Evolutionary conservation across 2,888 invertebrate species (phyloP).

Genomic region (Acanthosoma haemorrhoidale): DNA sequence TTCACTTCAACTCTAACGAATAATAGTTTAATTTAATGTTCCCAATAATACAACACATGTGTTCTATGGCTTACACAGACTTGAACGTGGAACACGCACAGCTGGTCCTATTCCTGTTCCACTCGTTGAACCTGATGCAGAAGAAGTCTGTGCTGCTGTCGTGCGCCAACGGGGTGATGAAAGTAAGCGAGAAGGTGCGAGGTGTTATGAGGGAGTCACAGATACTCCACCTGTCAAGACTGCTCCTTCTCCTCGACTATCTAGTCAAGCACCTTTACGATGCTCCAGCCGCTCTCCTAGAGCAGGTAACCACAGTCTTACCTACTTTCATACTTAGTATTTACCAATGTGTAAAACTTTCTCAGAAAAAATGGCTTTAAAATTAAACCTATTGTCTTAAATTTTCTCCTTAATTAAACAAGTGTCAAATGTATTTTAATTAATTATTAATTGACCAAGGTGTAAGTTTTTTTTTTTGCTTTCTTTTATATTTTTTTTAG

Average conservation of each 20-base stretch:
- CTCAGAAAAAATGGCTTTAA: no score
- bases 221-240: constrained; percentile 72
- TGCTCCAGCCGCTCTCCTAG: constrained; percentile 76
- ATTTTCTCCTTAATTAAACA: no score
- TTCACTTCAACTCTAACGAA: background rate
- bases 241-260: constrained; percentile 85
- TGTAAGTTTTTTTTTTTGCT: no score
- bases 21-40: background rate
- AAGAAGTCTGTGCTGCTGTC: constrained; percentile 87
- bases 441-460: no score
- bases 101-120: constrained; percentile 85
- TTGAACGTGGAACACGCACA: constrained; percentile 95
- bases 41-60: background rate
- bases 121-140: constrained; percentile 91
- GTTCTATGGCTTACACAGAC: constrained; percentile 53
- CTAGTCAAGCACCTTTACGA: constrained; percentile 93
- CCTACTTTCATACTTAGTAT: background rate
- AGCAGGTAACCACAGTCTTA: constrained; percentile 59
- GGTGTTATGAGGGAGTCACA: constrained; percentile 60
- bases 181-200: constrained; percentile 38
- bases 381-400: no score
- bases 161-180: constrained; percentile 67
- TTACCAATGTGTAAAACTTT: no score
- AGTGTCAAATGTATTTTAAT: no score
- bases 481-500: background rate